Percentiles rank a stretch among this genome's conserved stretches.
Conservation (phyloP, 2,797 vertebrate species). For the Myripristis murdjan region DNA sequence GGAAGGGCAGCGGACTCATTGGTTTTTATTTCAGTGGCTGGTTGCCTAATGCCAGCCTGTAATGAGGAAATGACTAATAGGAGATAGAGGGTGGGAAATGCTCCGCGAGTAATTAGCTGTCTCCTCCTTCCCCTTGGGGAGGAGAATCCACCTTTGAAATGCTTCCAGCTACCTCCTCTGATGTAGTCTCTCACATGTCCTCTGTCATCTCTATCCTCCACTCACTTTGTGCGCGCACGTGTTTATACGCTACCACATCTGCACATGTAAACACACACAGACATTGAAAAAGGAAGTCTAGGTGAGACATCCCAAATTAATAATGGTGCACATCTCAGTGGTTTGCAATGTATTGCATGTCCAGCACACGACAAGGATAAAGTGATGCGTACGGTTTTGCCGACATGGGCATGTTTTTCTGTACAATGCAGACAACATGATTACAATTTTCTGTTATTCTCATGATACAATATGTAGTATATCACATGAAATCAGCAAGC, state of each 20-base stretch:
- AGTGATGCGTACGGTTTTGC: too few species aligned
- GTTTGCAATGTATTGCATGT: background rate
- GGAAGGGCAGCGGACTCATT: conserved; percentile 26
- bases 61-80: conserved; percentile 80
- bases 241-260: conserved; percentile 1
- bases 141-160: conserved; percentile 73
- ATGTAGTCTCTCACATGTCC: conserved; percentile 47
- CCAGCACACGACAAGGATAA: background rate
- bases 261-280: conserved; percentile 14
- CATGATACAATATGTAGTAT: conserved; percentile 15
- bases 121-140: conserved; percentile 57
- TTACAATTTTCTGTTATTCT: background rate
- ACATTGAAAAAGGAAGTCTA: conserved; percentile 41
- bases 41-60: conserved; percentile 34
- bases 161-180: conserved; percentile 63
- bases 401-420: background rate
- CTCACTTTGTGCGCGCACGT: conserved; percentile 32
- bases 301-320: conserved; percentile 12
- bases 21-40: conserved; percentile 55
- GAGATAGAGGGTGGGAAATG: conserved; percentile 60
- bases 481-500: conserved; percentile 16
- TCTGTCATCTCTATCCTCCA: conserved; percentile 11
- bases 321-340: conserved; percentile 26
- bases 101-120: conserved; percentile 74
- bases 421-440: background rate